Evolutionary conservation across 1,140 invertebrate genomes (phyloP).

Genomic region (Zelostemma sp.): DNA sequence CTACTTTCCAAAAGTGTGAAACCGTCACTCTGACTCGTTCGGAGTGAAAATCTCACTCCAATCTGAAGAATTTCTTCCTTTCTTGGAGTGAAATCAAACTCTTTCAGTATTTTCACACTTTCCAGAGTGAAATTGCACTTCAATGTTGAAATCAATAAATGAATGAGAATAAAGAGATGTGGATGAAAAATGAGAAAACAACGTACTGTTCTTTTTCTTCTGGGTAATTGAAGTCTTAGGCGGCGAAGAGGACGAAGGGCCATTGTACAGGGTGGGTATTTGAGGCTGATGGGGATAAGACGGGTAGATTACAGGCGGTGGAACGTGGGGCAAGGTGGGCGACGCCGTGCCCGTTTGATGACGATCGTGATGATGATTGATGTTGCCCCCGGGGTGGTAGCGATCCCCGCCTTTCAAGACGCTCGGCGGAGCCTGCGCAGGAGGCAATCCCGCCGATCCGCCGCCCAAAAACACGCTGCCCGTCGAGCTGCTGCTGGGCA

Average conservation of each 20-base stretch:
- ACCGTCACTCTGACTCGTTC: no score
- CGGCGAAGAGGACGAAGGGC: constrained; percentile 62
- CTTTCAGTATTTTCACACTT: no score
- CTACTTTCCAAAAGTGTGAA: no score
- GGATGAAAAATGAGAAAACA: constrained; percentile 7
- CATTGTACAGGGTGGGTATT: constrained; percentile 60
- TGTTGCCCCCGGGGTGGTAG: constrained; percentile 63
- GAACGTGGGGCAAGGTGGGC: constrained; percentile 68
- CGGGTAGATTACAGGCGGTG: constrained; percentile 67
- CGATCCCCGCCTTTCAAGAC: constrained; percentile 64
- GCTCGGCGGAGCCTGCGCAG: constrained; percentile 66
- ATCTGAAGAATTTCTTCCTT: no score
- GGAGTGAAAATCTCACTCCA: no score
- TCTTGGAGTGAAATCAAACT: no score
- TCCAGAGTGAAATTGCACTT: no score
- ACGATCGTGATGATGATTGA: constrained; percentile 62
- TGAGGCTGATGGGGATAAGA: constrained; percentile 64
- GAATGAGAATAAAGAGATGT: no score
- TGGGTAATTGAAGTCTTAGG: constrained; percentile 66
- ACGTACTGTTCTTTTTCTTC: constrained; percentile 71
- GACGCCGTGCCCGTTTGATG: constrained; percentile 68
- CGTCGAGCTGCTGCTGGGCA: constrained; percentile 60
- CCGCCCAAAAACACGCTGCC: constrained; percentile 65
- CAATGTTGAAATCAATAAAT: no score
- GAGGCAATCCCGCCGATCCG: constrained; percentile 66